Percentiles rank a stretch among this genome's conserved stretches.
Evolutionary conservation across 2,113 vertebrate genomes (phyloP).

Genomic region (Plecturocebus donacophilus): DNA sequence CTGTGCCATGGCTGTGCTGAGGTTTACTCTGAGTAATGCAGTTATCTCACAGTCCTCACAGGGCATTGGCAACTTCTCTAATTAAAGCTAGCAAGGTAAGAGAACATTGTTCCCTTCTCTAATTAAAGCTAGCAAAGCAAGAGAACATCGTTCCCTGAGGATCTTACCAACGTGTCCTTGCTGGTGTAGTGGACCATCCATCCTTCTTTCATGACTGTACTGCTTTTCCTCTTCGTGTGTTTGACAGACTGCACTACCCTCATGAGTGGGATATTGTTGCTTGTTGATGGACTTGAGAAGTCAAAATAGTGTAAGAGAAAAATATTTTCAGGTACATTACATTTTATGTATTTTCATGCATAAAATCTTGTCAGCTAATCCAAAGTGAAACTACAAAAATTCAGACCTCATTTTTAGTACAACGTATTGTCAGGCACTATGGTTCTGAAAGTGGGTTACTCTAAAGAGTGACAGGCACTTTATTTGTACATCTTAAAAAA

Average conservation of each 20-base stretch:
- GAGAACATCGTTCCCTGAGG: rapidly evolving
- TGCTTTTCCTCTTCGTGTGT: constrained; percentile 97
- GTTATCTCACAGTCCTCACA: neutral
- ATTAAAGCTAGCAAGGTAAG: neutral
- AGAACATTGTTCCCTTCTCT: neutral
- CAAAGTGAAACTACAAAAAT: constrained; percentile 17
- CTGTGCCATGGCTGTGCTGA: neutral
- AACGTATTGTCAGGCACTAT: neutral
- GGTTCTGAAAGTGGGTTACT: neutral
- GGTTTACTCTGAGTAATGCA: neutral
- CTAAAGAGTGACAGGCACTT: neutral
- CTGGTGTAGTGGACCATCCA: constrained; percentile 99
- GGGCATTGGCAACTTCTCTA: neutral
- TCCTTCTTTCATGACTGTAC: constrained; percentile 95
- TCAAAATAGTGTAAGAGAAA: constrained; percentile 73
- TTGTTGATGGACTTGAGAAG: constrained; percentile 90
- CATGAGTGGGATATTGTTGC: constrained; percentile 99
- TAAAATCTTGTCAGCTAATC: constrained; percentile 23
- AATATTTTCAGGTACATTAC: constrained; percentile 41
- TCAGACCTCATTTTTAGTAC: neutral
- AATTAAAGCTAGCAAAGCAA: neutral
- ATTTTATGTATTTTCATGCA: constrained; percentile 21
- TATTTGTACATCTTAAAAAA: neutral
- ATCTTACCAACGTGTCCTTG: constrained; percentile 94
- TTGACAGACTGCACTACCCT: constrained; percentile 97